Base-by-base conservation (phyloP, 2,797 vertebrate species). In the Tachyglossus aculeatus region DNA sequence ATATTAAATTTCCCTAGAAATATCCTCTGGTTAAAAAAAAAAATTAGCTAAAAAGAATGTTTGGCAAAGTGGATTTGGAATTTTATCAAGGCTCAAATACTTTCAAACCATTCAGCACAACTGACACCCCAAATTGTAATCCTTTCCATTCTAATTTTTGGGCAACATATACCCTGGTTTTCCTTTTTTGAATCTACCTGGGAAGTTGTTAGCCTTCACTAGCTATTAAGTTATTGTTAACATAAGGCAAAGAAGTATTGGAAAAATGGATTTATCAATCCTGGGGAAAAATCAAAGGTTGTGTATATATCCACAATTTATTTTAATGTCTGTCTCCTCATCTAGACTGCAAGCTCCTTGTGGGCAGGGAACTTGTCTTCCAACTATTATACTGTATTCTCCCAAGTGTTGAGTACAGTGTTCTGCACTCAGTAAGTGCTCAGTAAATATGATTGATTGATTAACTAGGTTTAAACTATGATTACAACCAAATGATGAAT, bases 1-100 rank as follows among this genome's bases (percentile, higher is more conserved):
- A 57, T 31, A 32, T 54, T 33, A 44, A n/a, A 41, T 67, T 38
- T 56, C 50, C 31, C 67, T 65, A 52, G 29, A 64, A 77, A 67
- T 52, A 18, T 39, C 43, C 52, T 27, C 9, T 25, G 27, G 27
- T 29, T 29, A 48, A n/a, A n/a, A n/a, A n/a, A n/a, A n/a, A n/a
- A n/a, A 37, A 56, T 22, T 33, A 65, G 21, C 19, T n/a, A 34
- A 51, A 70, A 59, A 41, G 32, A 34, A 56, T 58, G 34, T 44
- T 47, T 41, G n/a, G 24, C 24, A 68, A 65, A 45, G 25, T 21
- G 12, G 31, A 56, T 32, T 66, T 74, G 7, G 16, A 61, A 27
- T 76, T 51, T 67, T 62, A 52, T 51, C 59, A 39, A 64, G 15
- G 31, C 16, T 48, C 25, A 19, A 31, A 27, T 31, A 18, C 31